Conservation (phyloP, 2,888 invertebrate genomes). For the Trissolcus brochymenae region DNA sequence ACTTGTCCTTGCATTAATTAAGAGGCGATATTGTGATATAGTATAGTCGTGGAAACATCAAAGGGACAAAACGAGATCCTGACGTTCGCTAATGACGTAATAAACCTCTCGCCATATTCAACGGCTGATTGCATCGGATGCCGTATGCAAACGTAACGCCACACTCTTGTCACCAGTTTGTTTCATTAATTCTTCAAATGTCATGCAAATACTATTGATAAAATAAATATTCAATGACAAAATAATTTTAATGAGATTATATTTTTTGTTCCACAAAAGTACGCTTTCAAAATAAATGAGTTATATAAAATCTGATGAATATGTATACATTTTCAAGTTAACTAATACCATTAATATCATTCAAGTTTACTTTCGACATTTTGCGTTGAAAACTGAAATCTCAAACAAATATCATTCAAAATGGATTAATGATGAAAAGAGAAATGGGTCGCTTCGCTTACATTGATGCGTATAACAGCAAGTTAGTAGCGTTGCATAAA, state of each 20-base stretch:
- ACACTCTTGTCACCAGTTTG: constrained; percentile 32
- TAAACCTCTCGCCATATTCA: constrained; percentile 58
- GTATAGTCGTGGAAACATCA: constrained; percentile 62
- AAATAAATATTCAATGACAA: constrained; percentile 34
- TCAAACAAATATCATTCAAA: too few species aligned
- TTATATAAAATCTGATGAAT: neutral
- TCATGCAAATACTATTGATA: constrained; percentile 6
- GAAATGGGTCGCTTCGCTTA: too few species aligned
- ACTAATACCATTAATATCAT: too few species aligned
- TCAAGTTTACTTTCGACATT: too few species aligned
- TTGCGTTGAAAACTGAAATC: too few species aligned
- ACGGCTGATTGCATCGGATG: constrained; percentile 58
- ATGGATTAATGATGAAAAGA: too few species aligned
- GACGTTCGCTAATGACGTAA: constrained; percentile 66
- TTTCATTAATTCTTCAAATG: constrained; percentile 18
- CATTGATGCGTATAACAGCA: too few species aligned
- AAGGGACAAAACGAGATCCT: constrained; percentile 60
- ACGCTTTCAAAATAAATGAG: too few species aligned
- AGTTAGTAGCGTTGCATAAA: too few species aligned
- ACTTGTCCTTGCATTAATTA: constrained; percentile 68
- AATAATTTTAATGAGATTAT: constrained; percentile 17
- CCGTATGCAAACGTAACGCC: constrained; percentile 43
- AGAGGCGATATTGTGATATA: constrained; percentile 64
- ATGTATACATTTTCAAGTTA: too few species aligned
- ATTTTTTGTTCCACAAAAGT: too few species aligned